Evolutionary conservation across 2,797 vertebrate species (phyloP).

Genomic region (Anguilla obscura): DNA sequence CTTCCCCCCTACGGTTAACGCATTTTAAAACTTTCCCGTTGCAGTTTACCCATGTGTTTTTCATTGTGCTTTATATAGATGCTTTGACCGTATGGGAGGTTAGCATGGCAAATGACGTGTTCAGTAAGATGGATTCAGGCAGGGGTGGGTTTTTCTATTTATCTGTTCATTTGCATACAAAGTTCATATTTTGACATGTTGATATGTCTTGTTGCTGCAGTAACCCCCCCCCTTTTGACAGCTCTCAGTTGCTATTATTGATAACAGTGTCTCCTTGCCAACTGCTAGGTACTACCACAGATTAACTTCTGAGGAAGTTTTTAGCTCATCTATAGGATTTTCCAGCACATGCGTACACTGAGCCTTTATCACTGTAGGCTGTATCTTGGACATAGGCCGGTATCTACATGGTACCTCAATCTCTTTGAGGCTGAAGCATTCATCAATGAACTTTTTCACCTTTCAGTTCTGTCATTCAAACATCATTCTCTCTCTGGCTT

Average conservation of each 20-base stretch:
- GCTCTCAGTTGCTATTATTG: not conserved
- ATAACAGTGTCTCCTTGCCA: not conserved
- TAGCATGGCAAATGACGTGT: not conserved
- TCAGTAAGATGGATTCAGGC: not conserved
- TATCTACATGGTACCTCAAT: not conserved
- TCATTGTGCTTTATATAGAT: too few species aligned
- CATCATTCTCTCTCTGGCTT: slow-evolving; percentile 28
- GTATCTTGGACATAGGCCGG: not conserved
- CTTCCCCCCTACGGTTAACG: too few species aligned
- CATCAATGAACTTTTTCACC: not conserved
- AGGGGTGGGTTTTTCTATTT: not conserved
- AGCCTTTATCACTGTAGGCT: not conserved
- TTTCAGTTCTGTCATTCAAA: not conserved
- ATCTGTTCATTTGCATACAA: not conserved
- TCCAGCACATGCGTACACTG: not conserved
- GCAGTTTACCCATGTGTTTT: too few species aligned
- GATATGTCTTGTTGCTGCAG: not conserved
- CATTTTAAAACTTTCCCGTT: too few species aligned
- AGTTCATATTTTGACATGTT: not conserved
- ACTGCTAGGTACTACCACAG: not conserved
- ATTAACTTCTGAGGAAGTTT: not conserved
- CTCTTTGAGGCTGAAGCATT: not conserved
- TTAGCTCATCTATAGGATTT: not conserved
- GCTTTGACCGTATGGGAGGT: not conserved
- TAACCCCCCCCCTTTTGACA: not conserved